Base-by-base conservation (phyloP, 2,113 vertebrate genomes). In the Aspidoscelis tigris region DNA sequence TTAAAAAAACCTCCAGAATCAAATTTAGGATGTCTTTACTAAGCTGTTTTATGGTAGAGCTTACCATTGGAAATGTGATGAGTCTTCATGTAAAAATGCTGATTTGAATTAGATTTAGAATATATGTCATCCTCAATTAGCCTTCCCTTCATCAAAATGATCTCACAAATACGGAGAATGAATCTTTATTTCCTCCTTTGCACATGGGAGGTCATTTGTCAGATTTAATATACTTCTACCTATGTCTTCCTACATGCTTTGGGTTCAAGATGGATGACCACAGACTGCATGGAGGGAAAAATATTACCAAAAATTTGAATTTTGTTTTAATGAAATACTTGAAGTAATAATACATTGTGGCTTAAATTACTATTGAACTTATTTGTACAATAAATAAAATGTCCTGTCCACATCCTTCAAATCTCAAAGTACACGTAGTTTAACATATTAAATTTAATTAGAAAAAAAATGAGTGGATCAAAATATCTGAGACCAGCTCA, bases 111-210 rank as follows among this genome's bases (percentile, higher is more conserved):
- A 94, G 92, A 96, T 96, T 97, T 96, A 95, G 93, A 96, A 95
- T 96, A 95, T 95, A 93, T 96, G 95, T 95, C 96, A 97, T 95
- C 91, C 90, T 91, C 95, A 96, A 96, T 97, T 96, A 96, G 95
- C 91, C 91, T 96, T 94, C 88, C 90, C 89, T 96, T 96, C 96
- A 95, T 96, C 96, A 96, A 95, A 96, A 95, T 96, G 96, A 96
- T 96, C 94, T 94, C 94, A 95, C 95, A 96, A 96, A 96, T 95
- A 96, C 87, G 43, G 87, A 93, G 92, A 96, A 96, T 96, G 96
- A 96, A 96, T 96, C 95, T 96, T 96, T 96, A 96, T 96, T 97
- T 96, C 95, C 95, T 96, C 92, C 93, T 96, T 96, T 96, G 93
- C 95, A 96, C 96, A 95, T 93, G 96, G 95, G 96, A 96, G 96